Evolutionary conservation across 2,888 invertebrate species (phyloP).

Genomic region (Stenolophus ochropezus): DNA sequence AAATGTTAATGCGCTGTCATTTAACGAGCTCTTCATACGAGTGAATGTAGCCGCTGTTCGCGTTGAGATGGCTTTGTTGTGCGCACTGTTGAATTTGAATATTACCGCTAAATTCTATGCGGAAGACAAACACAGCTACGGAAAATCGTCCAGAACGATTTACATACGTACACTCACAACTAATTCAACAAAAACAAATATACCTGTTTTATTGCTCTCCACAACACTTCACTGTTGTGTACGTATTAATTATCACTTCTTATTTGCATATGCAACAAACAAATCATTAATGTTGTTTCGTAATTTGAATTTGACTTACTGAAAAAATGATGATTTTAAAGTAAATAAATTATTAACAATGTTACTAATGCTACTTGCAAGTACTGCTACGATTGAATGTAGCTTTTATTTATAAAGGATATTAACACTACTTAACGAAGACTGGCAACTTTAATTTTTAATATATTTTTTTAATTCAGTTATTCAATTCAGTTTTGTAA

Average conservation of each 20-base stretch:
- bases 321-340: too few species aligned
- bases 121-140: conserved; percentile 5
- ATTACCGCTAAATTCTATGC: conserved; percentile 11
- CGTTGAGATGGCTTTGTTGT: conserved; percentile 35
- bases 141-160: conserved; percentile 11
- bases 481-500: too few species aligned
- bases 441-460: too few species aligned
- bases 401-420: too few species aligned
- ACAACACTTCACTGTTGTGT: too few species aligned
- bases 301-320: too few species aligned
- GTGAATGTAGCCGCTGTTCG: background rate
- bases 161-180: conserved; percentile 4
- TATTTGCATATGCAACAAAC: background rate
- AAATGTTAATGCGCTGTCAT: conserved; percentile 37
- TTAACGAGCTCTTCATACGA: conserved; percentile 34
- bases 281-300: background rate
- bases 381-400: too few species aligned
- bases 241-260: background rate
- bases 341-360: too few species aligned
- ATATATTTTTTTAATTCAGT: too few species aligned
- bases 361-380: too few species aligned
- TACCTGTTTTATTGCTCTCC: background rate
- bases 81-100: conserved; percentile 35
- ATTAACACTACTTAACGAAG: too few species aligned
- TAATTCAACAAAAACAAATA: background rate